Evolutionary conservation across 2,113 vertebrate genomes (phyloP), one percentile per base, ranked within the genome.

Genomic region (Arothron firmamentum): DNA sequence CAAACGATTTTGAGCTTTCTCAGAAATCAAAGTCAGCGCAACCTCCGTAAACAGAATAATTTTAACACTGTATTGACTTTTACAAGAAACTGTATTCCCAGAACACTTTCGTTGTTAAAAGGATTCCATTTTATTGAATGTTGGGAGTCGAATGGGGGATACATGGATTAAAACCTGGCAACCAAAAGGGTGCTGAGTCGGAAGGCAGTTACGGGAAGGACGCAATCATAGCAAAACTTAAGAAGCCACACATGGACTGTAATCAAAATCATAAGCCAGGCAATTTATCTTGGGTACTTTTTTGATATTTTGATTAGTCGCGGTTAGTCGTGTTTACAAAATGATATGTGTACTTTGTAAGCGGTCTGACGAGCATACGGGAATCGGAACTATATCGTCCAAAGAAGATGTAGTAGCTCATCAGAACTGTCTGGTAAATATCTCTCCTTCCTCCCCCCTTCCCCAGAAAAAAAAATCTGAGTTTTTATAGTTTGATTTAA

Each of bases 351-450:
- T 56, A 0, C 75, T 93, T 3, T 93, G 92, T 50, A 1, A 50
- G 0, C 21, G 1, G 4, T 25, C 67, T 6, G 41, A 75, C 1
- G 85, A 91, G 70, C 75, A 64, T 0, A 0, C 0, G 0, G 7
- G 0, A 2, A 91, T 88, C 8, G 91, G 91, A 17, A 0, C 76
- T 0, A 25, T 93, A 2, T 74, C 74, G 0, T 77, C 51, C 0
- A 87, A 89, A 67, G 43, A 52, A 0, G 0, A 21, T 0, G 48
- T 89, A 0, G 77, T 82, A 0, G 92, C 87, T 2, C 92, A 93
- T 19, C 74, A 89, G 31, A 89, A 91, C 68, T 92, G 91, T 46
- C 18, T 93, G 85, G 92, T 93, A 77, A 82, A 62, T 51, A 34
- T 19, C n/a, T n/a, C n/a, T n/a, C n/a, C n/a, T n/a, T n/a, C n/a